A percentile compares a stretch with the other conserved stretches of the same genome.
Conservation (phyloP, 2,888 invertebrate species). For the Hemistola chrysoprasaria region DNA sequence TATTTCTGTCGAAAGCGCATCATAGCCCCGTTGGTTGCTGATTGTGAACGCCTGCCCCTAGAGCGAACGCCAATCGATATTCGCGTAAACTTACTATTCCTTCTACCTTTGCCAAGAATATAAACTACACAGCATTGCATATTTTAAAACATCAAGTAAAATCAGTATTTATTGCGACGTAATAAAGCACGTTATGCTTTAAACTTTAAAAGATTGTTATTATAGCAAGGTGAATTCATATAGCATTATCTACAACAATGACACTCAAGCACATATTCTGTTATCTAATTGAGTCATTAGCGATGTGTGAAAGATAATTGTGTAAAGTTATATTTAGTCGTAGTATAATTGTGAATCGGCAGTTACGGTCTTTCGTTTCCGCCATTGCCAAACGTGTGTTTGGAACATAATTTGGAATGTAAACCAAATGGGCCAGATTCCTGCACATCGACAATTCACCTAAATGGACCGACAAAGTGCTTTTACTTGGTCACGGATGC, state of each 20-base stretch:
- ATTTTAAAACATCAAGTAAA: conserved; percentile 6
- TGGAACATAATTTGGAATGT: conserved; percentile 36
- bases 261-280: conserved; percentile 22
- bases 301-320: conserved; percentile 13
- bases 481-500: too few species aligned
- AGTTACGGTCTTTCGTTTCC: conserved; percentile 34
- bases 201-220: conserved; percentile 32
- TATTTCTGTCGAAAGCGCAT: too few species aligned
- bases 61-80: too few species aligned
- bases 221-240: conserved; percentile 33
- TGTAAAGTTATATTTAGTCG: too few species aligned
- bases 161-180: conserved; percentile 12
- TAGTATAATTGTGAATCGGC: too few species aligned
- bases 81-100: too few species aligned
- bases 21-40: too few species aligned
- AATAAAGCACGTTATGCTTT: conserved; percentile 15
- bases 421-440: conserved; percentile 34
- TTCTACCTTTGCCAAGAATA: too few species aligned
- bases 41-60: too few species aligned
- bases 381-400: conserved; percentile 38
- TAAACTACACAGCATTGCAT: not conserved
- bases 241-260: conserved; percentile 27
- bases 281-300: conserved; percentile 31
- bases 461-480: too few species aligned
- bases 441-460: conserved; percentile 29